Base-by-base conservation (phyloP, 2,888 invertebrate species). In the Chrysodeixis includens region DNA sequence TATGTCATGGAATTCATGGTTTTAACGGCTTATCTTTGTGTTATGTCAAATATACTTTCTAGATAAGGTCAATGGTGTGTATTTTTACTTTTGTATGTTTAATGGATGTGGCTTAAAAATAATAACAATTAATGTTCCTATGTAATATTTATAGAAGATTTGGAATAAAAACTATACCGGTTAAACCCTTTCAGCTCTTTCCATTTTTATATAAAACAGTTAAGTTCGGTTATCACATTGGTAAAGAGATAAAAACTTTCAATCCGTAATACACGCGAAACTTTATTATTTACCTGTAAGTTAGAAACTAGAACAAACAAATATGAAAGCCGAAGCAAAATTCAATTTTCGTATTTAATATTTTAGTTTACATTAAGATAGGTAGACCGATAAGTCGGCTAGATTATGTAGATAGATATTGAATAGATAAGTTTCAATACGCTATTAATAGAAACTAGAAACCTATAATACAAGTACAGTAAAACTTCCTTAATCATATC, bases 261-360 rank as follows among this genome's bases (percentile, higher is more conserved):
- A 18, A 60, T 40, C 2, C 20, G 20, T 22, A 58, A 69, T 53
- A 32, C 46, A 59, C 52, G 9, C 62, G 32, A 61, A 76, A 52
- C 65, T 58, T 53, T 44, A 22, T 51, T 35, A n/a, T 53, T 59
- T 56, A 35, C 26, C 44, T 20, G 26, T n/a, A 26, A 54, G 53
- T 46, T 44, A 56, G 18, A 10, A 61, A 52, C 20, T 26, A 52
- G 26, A 56, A 51, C 53, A 59, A 76, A 71, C 59, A 40, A 76
- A 53, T 53, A 58, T 61, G 30, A 65, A 65, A 62, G 56, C 35
- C 72, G 30, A 54, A 7, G 16, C 20, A 55, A 56, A 32, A 58
- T 52, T 32, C 20, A 14, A 59, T 59, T 65, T 58, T 30, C 58
- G 44, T 53, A 59, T 30, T 59, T 58, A 64, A 62, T 32, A 65